Percentiles rank a stretch among this genome's conserved stretches.
Evolutionary conservation across 2,113 vertebrate species (phyloP).

Genomic region (Urocitellus parryii): DNA sequence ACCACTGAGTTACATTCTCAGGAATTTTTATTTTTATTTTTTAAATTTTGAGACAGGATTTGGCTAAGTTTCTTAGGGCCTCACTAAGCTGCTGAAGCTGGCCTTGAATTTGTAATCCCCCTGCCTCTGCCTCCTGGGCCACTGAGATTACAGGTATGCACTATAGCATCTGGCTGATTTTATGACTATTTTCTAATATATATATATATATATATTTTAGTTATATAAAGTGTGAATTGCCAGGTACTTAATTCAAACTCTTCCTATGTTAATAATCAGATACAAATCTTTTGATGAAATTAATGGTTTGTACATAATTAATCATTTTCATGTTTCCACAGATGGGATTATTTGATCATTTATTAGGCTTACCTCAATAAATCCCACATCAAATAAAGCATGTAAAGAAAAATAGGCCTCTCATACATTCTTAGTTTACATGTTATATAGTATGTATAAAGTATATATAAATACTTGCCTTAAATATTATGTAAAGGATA

Average conservation of each 20-base stretch:
- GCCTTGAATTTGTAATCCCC: too few species aligned
- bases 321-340: not conserved
- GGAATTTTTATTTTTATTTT: too few species aligned
- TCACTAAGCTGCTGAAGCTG: too few species aligned
- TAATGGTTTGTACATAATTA: not conserved
- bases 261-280: not conserved
- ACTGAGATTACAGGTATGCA: too few species aligned
- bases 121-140: too few species aligned
- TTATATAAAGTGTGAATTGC: not conserved
- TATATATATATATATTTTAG: not conserved
- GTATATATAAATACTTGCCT: not conserved
- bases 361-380: not conserved
- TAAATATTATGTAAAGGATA: not conserved
- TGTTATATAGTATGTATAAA: not conserved
- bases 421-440: not conserved
- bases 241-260: not conserved
- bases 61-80: too few species aligned
- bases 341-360: not conserved
- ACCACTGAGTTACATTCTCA: too few species aligned
- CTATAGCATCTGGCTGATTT: not conserved
- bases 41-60: too few species aligned
- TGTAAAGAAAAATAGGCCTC: not conserved
- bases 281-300: not conserved
- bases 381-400: not conserved
- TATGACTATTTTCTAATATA: not conserved